Evolutionary conservation across 1,140 invertebrate genomes (phyloP).

Genomic region (Cydia amplana): DNA sequence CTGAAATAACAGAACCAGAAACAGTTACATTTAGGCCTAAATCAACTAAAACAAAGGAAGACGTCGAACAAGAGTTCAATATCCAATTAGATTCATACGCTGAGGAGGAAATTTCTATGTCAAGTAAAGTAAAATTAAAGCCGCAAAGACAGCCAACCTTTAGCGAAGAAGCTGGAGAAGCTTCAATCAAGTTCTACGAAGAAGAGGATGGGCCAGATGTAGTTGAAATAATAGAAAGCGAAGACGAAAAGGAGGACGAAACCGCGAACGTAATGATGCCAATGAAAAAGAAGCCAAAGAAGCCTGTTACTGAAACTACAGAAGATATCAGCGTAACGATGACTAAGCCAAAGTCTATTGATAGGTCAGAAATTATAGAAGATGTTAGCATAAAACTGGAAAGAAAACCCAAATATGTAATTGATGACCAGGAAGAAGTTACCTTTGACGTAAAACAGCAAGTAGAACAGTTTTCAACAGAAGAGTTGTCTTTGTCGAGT

Average conservation of each 20-base stretch:
- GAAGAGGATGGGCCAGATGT: constrained; percentile 84
- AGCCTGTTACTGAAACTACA: constrained; percentile 39
- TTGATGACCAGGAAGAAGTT: constrained; percentile 81
- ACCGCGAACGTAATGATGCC: constrained; percentile 59
- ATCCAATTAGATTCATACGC: constrained; percentile 90
- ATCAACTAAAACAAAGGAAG: constrained; percentile 87
- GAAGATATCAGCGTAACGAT: constrained; percentile 57
- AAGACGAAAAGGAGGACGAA: constrained; percentile 82
- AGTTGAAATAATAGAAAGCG: constrained; percentile 86
- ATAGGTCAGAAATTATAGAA: constrained; percentile 66
- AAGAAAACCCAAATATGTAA: constrained; percentile 62
- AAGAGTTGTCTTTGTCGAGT: constrained; percentile 89
- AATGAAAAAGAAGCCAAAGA: constrained; percentile 55
- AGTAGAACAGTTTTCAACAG: constrained; percentile 82
- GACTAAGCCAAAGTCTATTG: constrained; percentile 51
- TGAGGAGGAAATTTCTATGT: constrained; percentile 92
- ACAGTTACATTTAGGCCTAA: constrained; percentile 87
- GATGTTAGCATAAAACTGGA: constrained; percentile 80
- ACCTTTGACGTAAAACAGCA: constrained; percentile 78
- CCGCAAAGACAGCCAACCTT: constrained; percentile 84
- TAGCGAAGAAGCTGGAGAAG: constrained; percentile 86
- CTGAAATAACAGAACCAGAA: constrained; percentile 86
- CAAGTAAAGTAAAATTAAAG: constrained; percentile 89
- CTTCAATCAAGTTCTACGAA: constrained; percentile 85
- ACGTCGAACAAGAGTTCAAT: constrained; percentile 92